These are phyloP conservation scores for Sprattus sprattus DNA, from an alignment of 2,113 vertebrate genomes.

Conservation along the genomic window DNA sequence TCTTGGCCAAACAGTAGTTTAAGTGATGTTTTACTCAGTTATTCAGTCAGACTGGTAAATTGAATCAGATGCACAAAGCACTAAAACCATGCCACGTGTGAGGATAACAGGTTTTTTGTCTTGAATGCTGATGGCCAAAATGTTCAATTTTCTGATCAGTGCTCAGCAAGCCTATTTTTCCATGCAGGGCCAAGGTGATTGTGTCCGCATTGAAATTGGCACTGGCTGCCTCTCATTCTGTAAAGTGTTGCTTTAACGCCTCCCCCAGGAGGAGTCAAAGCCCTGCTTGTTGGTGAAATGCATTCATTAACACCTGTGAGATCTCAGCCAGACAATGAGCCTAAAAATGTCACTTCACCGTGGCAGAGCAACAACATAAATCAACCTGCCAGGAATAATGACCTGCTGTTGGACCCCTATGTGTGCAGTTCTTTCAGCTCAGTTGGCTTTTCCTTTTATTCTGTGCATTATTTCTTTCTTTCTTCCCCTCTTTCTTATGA, in stretches of 20 bases:
- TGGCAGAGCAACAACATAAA: conserved; percentile 26
- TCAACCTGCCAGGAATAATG: conserved; percentile 34
- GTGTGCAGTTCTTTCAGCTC: background rate
- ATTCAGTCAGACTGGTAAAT: background rate
- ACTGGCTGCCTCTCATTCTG: background rate
- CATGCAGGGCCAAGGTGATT: background rate
- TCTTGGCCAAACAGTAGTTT: background rate
- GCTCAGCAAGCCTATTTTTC: background rate
- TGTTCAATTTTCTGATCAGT: background rate
- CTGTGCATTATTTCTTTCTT: background rate
- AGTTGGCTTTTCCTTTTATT: background rate
- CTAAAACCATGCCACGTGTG: background rate
- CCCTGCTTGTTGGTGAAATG: conserved; percentile 28
- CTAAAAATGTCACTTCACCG: conserved; percentile 39
- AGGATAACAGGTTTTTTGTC: conserved; percentile 12
- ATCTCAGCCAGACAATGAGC: conserved; percentile 28
- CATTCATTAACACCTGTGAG: conserved; percentile 41
- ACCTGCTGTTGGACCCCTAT: background rate
- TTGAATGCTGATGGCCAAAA: background rate
- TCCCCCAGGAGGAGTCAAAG: conserved; percentile 34
- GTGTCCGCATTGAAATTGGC: background rate
- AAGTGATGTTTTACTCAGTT: background rate
- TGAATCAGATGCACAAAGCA: background rate
- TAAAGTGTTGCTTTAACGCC: conserved; percentile 20
- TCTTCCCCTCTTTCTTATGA: background rate